Evolutionary conservation across 1,140 invertebrate genomes (phyloP), one percentile per base, ranked within the genome.

Genomic region (Drosophila tsacasi): DNA sequence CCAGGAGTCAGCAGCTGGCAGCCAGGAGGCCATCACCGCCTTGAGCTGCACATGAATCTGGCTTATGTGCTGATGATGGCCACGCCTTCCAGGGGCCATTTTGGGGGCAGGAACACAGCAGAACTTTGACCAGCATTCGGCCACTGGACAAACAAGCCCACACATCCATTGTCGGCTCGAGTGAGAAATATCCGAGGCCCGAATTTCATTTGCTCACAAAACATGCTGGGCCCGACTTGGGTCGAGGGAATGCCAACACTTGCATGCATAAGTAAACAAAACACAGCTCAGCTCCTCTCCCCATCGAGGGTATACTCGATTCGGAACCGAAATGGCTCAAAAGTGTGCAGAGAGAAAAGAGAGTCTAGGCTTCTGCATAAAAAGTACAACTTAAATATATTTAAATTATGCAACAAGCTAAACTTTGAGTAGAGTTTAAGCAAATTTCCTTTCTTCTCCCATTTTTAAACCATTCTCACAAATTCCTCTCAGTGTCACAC

Each of bases 161-260:
- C 25, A 37, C 35, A 47, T 30, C 17, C 67, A 57, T 46, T 73
- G 66, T 68, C 47, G 63, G 42, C n/a, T 50, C 27, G 68, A 73
- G 68, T 73, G 71, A 61, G 71, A 74, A 73, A 74, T 73, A 61
- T 30, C 30, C 68, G 15, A 52, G 25, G 54, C 35, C 59, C 39
- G 42, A 58, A 65, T 58, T 76, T 75, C 49, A 76, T 76, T 65
- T 76, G 71, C 60, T 64, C 42, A 58, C 52, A 46, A 75, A 75
- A 75, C 69, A 75, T 64, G 72, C 71, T 57, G 58, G 49, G 13
- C 72, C 46, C 1, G 47, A 69, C 42, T 72, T 69, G 40, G 49
- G 68, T 62, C 23, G 27, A 37, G 50, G 65, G 49, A 42, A 35
- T 40, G 68, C 67, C 44, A 72, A 74, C 71, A 74, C 68, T 74